Base-by-base conservation (phyloP, 2,888 invertebrate species). In the Amitus sp. region DNA sequence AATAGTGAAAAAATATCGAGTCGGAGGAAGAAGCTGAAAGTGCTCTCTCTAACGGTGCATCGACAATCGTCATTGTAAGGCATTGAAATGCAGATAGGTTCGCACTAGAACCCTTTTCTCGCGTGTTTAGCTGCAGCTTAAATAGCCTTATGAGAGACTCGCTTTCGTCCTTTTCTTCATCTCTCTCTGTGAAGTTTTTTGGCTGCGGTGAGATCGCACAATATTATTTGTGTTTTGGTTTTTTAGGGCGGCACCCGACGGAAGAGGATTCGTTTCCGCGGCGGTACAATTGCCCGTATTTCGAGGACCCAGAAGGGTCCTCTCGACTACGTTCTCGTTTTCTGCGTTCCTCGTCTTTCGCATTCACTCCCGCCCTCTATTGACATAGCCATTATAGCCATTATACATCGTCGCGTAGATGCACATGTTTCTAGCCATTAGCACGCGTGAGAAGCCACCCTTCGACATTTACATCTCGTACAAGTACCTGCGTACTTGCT, bases 161-260 rank as follows among this genome's bases (percentile, higher is more conserved):
- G 47, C 18, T 42, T 63, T 50, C 18, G 37, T 20, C 39, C 33
- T 27, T 43, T 40, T 48, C 69, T 67, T 60, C 63, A 57, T 60
- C 60, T n/a, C 45, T 33, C 46, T 42, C 46, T 47, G 47, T 53
- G 52, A 55, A 53, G 46, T 57, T 62, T 52, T 54, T 58, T 62
- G 51, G 47, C 67, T 73, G 75, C 70, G 73, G 76, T 71, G 57
- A 62, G 48, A 56, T 62, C 59, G 65, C 48, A 66, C 67, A 62
- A 68, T 69, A 72, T 77, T 80, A 79, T 80, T 81, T 80, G 79
- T 80, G 75, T 81, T 80, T 81, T 80, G 77, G 79, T 80, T 81
- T 76, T 77, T 75, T 69, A 70, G 78, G 80, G 80, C 73, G 79
- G 71, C 65, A 72, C 77, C 75, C 73, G 78, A 75, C 76, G 76